Base-by-base conservation (phyloP, 2,113 vertebrate genomes). In the Ranitomeya imitator region DNA sequence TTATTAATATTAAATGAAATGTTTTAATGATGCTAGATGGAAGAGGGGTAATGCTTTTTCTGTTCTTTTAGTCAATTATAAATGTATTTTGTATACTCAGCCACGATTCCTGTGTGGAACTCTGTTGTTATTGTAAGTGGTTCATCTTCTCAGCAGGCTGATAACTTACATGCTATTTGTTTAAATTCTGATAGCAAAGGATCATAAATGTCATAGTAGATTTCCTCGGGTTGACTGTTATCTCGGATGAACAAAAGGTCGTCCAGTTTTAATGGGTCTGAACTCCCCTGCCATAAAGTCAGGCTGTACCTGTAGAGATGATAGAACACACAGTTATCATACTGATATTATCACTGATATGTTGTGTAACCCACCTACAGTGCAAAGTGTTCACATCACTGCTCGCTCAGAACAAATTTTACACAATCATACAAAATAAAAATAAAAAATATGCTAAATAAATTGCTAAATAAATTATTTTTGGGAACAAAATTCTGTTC, bases 201-300 rank as follows among this genome's bases (percentile, higher is more conserved):
- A 51, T 97, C 96, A 5, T 95, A 96, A 82, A 97, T 94, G 89
- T 97, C 96, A 0, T 97, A 97, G 93, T 96, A 97, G 91, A 97
- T 92, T 80, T 93, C 90, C 83, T 94, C 90, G 16, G 91, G 73
- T n/a, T 94, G 90, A 10, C 89, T 94, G 93, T 96, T 96, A 90
- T 96, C 95, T n/a, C 96, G 92, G 83, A 97, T 80, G 52, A 96
- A 97, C 82, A 97, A 92, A 26, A 97, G 94, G 88, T 97, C 96
- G 0, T 93, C 93, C 67, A 97, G 74, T 0, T 89, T 92, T n/a
- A 94, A 10, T 0, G 95, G 95, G 77, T 96, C 94, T 0, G 71
- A 59, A 7, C 79, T 6, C 0, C 94, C 93, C 90, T 97, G 97
- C 96, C 97, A 97, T 89, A 97, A 85, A 0, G 96, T 97, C 85